Base-by-base conservation (phyloP, 2,113 vertebrate species). In the Origma solitaria region DNA sequence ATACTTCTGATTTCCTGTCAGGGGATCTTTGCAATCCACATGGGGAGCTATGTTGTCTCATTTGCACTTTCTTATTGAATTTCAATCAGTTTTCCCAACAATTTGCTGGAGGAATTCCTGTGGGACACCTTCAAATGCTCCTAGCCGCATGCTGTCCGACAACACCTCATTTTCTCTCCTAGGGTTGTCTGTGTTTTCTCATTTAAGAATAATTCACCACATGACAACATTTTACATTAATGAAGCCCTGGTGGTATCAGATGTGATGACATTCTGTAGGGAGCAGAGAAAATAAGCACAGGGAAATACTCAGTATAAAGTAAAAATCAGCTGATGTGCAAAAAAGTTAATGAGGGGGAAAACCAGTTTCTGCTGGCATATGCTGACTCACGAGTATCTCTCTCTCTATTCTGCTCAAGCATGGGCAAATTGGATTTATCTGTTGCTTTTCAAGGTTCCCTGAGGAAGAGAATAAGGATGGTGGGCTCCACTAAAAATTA, bases 271-370 rank as follows among this genome's bases (percentile, higher is more conserved):
- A n/a, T 47, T 86, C 94, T 80, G 82, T 58, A 47, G 88, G 88
- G 88, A 97, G 27, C 68, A 38, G 10, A 72, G 66, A 30, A 92
- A 92, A 94, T 87, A 92, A 89, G 68, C 53, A 50, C 53, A 77
- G 56, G 87, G 88, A 76, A 88, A 54, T 22, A 58, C 10, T 62
- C 22, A 30, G 51, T 60, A 79, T 77, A 86, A 94, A 92, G 31
- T 23, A 47, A 96, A 93, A 92, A 88, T 92, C 79, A 47, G 62
- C 69, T 92, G 92, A 92, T 95, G 83, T 95, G 94, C 90, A 90
- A 58, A 86, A 72, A 84, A 80, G 73, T 86, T 97, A 94, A 97
- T 76, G 94, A 92, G 91, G 94, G 82, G 78, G 49, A 91, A 97
- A 96, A 97, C 58, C 30, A 83, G 84, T 85, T 94, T 95, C 88